A percentile compares a stretch with the other conserved stretches of the same genome.
Conservation (phyloP, 2,888 invertebrate species). For the Chorisops tibialis region DNA sequence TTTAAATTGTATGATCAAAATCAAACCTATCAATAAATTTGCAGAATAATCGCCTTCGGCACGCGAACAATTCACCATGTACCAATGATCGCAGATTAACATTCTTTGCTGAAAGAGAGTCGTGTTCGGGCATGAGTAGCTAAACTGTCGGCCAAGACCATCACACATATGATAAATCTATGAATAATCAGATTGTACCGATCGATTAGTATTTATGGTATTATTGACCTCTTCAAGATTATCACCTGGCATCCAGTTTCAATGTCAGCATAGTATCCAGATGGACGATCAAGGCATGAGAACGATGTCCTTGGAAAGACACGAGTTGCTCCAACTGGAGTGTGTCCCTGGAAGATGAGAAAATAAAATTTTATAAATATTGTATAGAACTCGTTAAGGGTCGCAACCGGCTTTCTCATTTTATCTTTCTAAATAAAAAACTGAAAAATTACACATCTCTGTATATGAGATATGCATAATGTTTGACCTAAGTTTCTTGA, state of each 20-base stretch:
- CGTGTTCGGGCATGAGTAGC: conserved; percentile 74
- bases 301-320: conserved; percentile 57
- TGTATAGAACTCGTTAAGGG: not conserved
- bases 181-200: not conserved
- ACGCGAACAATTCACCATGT: conserved; percentile 75
- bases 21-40: conserved; percentile 65
- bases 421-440: no score
- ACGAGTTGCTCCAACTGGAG: conserved; percentile 42
- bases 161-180: conserved; percentile 81
- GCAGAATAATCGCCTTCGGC: conserved; percentile 66
- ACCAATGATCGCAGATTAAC: conserved; percentile 77
- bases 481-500: no score
- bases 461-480: no score
- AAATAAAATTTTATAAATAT: not conserved
- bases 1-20: not conserved
- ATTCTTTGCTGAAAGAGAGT: conserved; percentile 77
- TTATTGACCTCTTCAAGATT: not conserved
- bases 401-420: no score
- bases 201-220: not conserved
- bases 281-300: conserved; percentile 62
- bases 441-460: no score
- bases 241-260: conserved; percentile 70
- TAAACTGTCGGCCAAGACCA: conserved; percentile 71
- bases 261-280: conserved; percentile 74
- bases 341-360: conserved; percentile 24